Conservation (phyloP, 2,888 invertebrate species). For the Brachyptera putata region DNA sequence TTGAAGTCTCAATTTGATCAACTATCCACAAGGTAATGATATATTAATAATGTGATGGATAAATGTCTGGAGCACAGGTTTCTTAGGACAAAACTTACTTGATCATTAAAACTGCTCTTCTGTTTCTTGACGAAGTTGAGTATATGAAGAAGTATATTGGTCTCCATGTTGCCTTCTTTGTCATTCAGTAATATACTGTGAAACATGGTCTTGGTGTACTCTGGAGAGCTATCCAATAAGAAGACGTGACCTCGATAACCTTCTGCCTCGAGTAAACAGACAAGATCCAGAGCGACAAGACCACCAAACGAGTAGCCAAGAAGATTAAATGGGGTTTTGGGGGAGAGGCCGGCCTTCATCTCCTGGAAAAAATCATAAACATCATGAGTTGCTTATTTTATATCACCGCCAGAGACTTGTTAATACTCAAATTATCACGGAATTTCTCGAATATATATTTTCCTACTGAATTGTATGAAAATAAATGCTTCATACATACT, state of each 20-base stretch:
- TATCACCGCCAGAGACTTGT: no score
- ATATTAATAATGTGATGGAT: no score
- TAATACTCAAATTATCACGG: no score
- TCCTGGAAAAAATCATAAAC: no score
- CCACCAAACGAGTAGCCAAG: constrained; percentile 11
- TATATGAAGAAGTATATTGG: not conserved
- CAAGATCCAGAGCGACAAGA: not conserved
- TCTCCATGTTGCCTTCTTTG: not conserved
- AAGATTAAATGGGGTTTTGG: not conserved
- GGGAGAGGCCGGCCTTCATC: not conserved
- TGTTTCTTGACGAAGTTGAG: not conserved
- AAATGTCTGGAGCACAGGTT: no score
- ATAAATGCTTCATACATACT: no score
- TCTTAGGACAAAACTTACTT: no score
- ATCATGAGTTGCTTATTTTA: no score
- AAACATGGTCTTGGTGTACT: not conserved
- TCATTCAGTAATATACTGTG: not conserved
- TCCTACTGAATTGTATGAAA: no score
- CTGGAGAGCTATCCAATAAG: not conserved
- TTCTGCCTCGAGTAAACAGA: not conserved
- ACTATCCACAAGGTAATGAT: no score
- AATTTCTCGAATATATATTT: no score
- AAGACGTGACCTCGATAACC: not conserved
- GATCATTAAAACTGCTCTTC: not conserved
- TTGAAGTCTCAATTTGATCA: no score